Percentiles rank a stretch among this genome's conserved stretches.
Evolutionary conservation across 2,888 invertebrate species (phyloP).

Genomic region (Baccha elongata): DNA sequence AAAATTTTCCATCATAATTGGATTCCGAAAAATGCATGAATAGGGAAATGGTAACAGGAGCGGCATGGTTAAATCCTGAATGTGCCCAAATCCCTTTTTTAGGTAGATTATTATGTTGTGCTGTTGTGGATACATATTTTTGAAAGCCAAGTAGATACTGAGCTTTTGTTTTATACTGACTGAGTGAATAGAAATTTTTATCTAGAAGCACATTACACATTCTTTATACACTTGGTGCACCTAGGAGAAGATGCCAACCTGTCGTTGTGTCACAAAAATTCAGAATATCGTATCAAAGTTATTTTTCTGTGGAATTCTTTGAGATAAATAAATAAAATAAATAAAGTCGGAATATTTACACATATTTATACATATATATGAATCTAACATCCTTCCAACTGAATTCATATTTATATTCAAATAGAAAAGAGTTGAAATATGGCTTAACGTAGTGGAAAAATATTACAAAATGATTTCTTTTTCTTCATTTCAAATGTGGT

Average conservation of each 20-base stretch:
- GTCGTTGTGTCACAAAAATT: slow-evolving; percentile 1
- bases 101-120: slow-evolving; percentile 30
- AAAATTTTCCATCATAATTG: slow-evolving; percentile 68
- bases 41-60: slow-evolving; percentile 28
- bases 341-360: not conserved
- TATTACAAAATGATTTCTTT: not conserved
- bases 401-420: not conserved
- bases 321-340: not conserved
- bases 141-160: slow-evolving; percentile 3
- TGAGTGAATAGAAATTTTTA: slow-evolving; percentile 25
- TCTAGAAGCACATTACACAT: slow-evolving; percentile 38
- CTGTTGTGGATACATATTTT: slow-evolving; percentile 21
- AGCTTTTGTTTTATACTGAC: slow-evolving; percentile 41
- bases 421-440: not conserved
- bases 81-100: slow-evolving; percentile 23
- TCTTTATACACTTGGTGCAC: slow-evolving; percentile 13
- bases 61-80: slow-evolving; percentile 20
- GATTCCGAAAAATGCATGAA: slow-evolving; percentile 64
- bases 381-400: not conserved
- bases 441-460: not conserved
- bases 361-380: not conserved
- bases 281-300: slow-evolving; percentile 10
- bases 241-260: not conserved
- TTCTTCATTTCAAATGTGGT: too few relatives aligned
- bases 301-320: slow-evolving; percentile 6